These are phyloP conservation scores for Meriones unguiculatus DNA, from an alignment of 2,113 vertebrate species.

Conservation along the genomic window DNA sequence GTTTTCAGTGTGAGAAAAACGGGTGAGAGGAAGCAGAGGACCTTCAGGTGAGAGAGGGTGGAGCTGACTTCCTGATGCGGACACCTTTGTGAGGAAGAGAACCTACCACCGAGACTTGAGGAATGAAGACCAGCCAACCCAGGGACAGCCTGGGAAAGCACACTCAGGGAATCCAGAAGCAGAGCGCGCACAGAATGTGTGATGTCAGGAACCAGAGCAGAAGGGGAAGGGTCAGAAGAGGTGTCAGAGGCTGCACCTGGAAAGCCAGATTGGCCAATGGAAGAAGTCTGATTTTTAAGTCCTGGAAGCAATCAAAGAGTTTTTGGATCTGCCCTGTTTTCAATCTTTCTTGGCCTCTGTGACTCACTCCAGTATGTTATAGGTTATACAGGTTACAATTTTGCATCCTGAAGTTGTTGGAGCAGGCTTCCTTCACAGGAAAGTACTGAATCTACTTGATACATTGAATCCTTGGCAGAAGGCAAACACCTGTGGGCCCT, in stretches of 20 bases:
- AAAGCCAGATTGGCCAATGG: rapidly evolving
- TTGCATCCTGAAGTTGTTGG: background rate
- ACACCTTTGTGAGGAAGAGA: background rate
- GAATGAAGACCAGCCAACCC: background rate
- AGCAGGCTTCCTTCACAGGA: background rate
- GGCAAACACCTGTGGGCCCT: background rate
- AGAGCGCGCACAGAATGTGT: background rate
- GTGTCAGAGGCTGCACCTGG: rapidly evolving
- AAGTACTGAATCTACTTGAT: background rate
- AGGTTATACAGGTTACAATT: background rate
- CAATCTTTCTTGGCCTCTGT: background rate
- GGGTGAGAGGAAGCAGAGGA: background rate
- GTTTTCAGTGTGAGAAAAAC: background rate
- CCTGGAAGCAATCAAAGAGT: background rate
- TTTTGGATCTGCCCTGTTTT: background rate
- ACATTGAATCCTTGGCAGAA: background rate
- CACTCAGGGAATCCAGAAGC: background rate
- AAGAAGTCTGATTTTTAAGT: background rate
- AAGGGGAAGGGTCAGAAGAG: background rate
- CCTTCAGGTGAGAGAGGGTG: background rate
- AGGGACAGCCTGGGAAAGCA: background rate
- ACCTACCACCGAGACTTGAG: background rate
- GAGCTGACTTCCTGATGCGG: background rate
- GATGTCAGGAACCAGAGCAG: no score
- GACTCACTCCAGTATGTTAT: background rate